phyloP scores from a whole-genome alignment of 2,888 invertebrate genomes.

The Resseliella maxima region DNA sequence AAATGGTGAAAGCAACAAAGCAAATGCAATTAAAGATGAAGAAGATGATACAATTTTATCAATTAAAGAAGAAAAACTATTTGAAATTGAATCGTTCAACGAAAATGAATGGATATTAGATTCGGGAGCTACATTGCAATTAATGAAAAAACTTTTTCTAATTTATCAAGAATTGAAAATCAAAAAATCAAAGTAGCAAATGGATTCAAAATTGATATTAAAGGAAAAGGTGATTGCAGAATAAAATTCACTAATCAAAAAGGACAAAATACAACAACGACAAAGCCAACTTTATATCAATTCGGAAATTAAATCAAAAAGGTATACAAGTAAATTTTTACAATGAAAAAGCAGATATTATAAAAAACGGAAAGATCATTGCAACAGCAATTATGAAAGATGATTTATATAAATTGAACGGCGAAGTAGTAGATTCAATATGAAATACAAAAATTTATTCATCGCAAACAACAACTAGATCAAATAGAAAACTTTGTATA shows the following conservation, averaged over 20 bases:
- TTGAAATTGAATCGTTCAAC: too few species aligned
- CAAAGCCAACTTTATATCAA: slow-evolving; percentile 58
- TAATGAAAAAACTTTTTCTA: too few species aligned
- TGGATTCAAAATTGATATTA: neutral
- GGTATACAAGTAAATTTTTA: slow-evolving; percentile 56
- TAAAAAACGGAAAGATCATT: slow-evolving; percentile 54
- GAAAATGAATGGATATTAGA: slow-evolving; percentile 30
- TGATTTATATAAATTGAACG: neutral
- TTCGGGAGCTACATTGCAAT: slow-evolving; percentile 35
- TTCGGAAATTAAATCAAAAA: slow-evolving; percentile 54
- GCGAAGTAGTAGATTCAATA: too few species aligned
- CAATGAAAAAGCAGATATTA: slow-evolving; percentile 25
- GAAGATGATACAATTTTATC: too few species aligned
- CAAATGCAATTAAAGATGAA: too few species aligned
- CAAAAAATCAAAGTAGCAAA: neutral
- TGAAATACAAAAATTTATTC: too few species aligned
- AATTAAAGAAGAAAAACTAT: neutral
- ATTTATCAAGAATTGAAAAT: too few species aligned
- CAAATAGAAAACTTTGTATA: neutral
- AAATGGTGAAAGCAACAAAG: too few species aligned
- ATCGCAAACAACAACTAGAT: too few species aligned
- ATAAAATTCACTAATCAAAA: neutral
- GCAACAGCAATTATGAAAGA: neutral
- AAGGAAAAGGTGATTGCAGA: neutral
- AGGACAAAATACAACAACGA: neutral